Percentiles rank a stretch among this genome's conserved stretches.
phyloP scores from a whole-genome alignment of 1,140 invertebrate species.

The Monochamus saltuarius region DNA sequence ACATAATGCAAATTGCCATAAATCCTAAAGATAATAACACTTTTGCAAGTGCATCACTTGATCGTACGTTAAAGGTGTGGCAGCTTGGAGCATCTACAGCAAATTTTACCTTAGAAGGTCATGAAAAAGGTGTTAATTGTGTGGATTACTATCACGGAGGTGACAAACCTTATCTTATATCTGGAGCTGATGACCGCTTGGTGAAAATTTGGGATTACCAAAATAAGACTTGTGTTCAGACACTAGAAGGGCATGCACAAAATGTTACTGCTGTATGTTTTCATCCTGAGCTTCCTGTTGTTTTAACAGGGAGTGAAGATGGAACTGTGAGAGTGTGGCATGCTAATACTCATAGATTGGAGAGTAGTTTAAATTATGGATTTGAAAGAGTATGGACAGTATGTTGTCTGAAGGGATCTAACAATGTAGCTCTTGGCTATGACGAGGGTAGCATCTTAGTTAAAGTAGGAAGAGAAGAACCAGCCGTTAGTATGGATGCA shows the following conservation, averaged over 20 bases:
- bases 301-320: conserved; percentile 97
- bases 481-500: conserved; percentile 98
- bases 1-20: conserved; percentile 99
- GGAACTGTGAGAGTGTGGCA: conserved; percentile 97
- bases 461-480: conserved; percentile 96
- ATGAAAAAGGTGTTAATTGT: conserved; percentile 99
- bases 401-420: conserved; percentile 91
- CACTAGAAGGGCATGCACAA: conserved; percentile 93
- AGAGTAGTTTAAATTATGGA: conserved; percentile 97
- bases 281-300: conserved; percentile 96
- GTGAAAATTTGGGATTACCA: conserved; percentile 99
- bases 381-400: conserved; percentile 98
- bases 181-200: conserved; percentile 94
- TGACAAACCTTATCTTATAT: conserved; percentile 99
- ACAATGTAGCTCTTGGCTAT: conserved; percentile 92
- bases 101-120: conserved; percentile 98
- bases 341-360: conserved; percentile 93
- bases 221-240: conserved; percentile 99
- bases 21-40: conserved; percentile 99
- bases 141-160: conserved; percentile 99
- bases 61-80: conserved; percentile 91
- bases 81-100: conserved; percentile 83
- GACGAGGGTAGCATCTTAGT: conserved; percentile 98
- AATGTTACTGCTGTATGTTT: conserved; percentile 93
- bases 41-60: conserved; percentile 98